phyloP scores from a whole-genome alignment of 2,888 invertebrate species.

The Hyppa rectilinea region DNA sequence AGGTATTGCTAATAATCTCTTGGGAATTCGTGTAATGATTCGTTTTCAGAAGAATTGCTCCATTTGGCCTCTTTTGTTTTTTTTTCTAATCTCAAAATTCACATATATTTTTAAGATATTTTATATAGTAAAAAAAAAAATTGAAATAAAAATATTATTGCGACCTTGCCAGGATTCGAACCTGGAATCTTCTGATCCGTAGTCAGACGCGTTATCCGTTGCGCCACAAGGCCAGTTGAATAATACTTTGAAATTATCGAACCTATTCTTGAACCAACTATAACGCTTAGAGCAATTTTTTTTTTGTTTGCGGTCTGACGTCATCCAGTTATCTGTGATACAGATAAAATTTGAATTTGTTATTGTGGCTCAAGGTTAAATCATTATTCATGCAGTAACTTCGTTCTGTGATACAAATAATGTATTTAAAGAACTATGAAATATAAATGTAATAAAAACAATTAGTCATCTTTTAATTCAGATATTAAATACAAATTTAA shows the following conservation, averaged over 20 bases:
- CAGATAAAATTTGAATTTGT: slow-evolving; percentile 27
- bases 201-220: slow-evolving; percentile 93
- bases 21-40: not conserved
- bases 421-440: not conserved
- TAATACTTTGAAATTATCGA: rapidly evolving
- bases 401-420: not conserved
- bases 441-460: too few species aligned
- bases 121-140: rapidly evolving
- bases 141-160: slow-evolving; percentile 7
- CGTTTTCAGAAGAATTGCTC: too few species aligned
- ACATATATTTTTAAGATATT: not conserved
- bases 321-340: slow-evolving; percentile 29
- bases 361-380: not conserved
- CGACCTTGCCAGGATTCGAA: slow-evolving; percentile 92
- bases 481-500: too few species aligned
- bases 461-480: too few species aligned
- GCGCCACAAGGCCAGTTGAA: slow-evolving; percentile 90
- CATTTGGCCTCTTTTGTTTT: too few species aligned
- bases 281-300: not conserved
- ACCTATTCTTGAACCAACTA: not conserved
- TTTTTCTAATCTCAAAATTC: not conserved
- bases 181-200: slow-evolving; percentile 94
- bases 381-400: not conserved
- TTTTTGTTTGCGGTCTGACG: slow-evolving; percentile 16
- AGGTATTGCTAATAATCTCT: not conserved